These are phyloP conservation scores for Bombus haemorrhoidalis DNA, from an alignment of 1,140 invertebrate genomes.

Conservation along the genomic window DNA sequence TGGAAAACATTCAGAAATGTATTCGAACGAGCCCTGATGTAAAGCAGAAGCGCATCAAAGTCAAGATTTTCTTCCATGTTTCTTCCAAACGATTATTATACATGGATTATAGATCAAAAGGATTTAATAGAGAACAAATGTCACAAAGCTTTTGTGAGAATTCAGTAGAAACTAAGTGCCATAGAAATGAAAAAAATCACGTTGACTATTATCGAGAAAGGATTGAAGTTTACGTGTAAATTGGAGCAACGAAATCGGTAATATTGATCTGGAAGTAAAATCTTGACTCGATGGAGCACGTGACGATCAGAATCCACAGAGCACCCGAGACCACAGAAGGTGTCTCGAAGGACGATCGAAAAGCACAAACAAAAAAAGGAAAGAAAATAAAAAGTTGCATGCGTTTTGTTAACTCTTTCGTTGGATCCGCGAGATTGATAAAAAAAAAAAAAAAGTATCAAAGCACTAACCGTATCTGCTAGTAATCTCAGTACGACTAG, in stretches of 20 bases:
- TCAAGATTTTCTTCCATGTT: conserved; percentile 54
- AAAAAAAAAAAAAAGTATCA: conserved; percentile 32
- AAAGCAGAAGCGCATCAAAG: conserved; percentile 27
- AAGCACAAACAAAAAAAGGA: background rate
- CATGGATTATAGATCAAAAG: too few species aligned
- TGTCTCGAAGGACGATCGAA: conserved; percentile 28
- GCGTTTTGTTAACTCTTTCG: conserved; percentile 65
- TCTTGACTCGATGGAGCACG: conserved; percentile 42
- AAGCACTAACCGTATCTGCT: conserved; percentile 71
- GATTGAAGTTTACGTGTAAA: background rate
- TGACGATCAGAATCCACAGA: conserved; percentile 9
- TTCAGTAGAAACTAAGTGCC: background rate
- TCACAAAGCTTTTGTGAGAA: background rate
- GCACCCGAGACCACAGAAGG: background rate
- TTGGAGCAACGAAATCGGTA: background rate
- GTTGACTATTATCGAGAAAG: background rate
- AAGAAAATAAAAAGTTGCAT: conserved; percentile 46
- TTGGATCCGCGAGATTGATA: conserved; percentile 48
- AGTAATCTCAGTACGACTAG: conserved; percentile 74
- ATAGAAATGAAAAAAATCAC: too few species aligned
- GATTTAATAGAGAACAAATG: background rate
- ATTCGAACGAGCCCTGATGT: conserved; percentile 46
- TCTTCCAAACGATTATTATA: background rate
- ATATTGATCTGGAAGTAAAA: conserved; percentile 34
- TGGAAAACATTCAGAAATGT: background rate